Evolutionary conservation across 2,888 invertebrate genomes (phyloP).

Genomic region (Rosalia funebris): DNA sequence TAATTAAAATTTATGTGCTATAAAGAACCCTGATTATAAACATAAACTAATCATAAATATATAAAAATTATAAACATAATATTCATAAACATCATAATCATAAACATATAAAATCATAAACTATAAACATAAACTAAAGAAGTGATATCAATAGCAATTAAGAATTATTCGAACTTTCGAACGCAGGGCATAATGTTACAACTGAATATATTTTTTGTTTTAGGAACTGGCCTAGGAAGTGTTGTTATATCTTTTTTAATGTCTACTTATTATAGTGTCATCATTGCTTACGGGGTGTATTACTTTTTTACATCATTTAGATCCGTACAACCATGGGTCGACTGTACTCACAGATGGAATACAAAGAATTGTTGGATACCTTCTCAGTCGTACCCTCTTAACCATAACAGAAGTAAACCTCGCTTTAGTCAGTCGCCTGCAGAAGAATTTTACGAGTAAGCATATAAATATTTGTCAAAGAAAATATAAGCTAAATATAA

Average conservation of each 20-base stretch:
- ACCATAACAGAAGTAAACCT: constrained; percentile 74
- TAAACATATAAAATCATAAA: no score
- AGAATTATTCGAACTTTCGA: no score
- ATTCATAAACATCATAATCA: no score
- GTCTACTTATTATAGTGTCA: constrained; percentile 95
- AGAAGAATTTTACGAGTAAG: constrained; percentile 93
- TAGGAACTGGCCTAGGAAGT: constrained; percentile 93
- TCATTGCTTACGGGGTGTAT: constrained; percentile 93
- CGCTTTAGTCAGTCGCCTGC: constrained; percentile 83
- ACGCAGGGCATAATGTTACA: no score
- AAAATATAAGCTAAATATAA: not conserved
- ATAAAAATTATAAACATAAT: no score
- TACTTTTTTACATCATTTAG: constrained; percentile 93
- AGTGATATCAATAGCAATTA: no score
- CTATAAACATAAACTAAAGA: no score
- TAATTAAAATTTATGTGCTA: no score
- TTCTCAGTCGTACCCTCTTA: constrained; percentile 63
- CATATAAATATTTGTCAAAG: constrained; percentile 43
- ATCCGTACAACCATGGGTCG: constrained; percentile 88
- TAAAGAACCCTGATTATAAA: no score
- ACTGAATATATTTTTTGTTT: no score
- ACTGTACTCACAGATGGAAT: constrained; percentile 88
- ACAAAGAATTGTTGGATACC: constrained; percentile 86
- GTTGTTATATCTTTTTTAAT: constrained; percentile 94
- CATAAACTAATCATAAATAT: no score